These are phyloP conservation scores for Blastomussa wellsi DNA, from an alignment of 92 coral and sea anemone genomes.

Conservation along the genomic window DNA sequence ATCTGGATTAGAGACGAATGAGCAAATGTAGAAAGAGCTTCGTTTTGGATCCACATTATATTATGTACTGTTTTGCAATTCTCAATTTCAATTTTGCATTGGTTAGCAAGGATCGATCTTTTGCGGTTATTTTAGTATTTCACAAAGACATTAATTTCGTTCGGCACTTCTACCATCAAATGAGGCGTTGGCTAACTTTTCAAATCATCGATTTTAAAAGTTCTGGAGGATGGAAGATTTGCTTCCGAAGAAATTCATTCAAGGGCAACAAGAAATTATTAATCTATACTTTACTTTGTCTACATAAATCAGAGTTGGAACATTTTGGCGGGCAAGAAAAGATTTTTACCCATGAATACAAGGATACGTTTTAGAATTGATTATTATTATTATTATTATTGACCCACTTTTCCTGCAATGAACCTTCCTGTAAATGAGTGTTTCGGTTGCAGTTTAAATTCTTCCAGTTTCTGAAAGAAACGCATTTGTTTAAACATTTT, in stretches of 20 bases:
- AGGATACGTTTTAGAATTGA: neutral
- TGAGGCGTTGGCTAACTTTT: neutral
- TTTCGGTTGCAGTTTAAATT: neutral
- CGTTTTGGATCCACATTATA: neutral
- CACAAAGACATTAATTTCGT: neutral
- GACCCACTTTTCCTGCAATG: neutral
- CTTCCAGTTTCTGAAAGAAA: neutral
- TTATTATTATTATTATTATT: too few relatives aligned
- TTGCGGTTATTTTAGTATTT: neutral
- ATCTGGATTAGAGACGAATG: neutral
- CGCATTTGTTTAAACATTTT: neutral
- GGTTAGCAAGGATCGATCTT: neutral
- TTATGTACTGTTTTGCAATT: too few relatives aligned
- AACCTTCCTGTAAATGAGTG: neutral
- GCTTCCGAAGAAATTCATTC: neutral
- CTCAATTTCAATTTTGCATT: too few relatives aligned
- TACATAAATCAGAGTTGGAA: neutral
- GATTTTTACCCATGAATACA: too few relatives aligned
- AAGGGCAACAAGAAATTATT: too few relatives aligned
- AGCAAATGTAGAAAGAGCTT: neutral
- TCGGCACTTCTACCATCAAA: neutral
- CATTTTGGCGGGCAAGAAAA: neutral
- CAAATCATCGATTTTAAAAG: neutral
- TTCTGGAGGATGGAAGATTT: neutral
- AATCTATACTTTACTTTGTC: neutral